Evolutionary conservation across 1,140 invertebrate genomes (phyloP), one percentile per base, ranked within the genome.

Genomic region (Leptopilina boulardi): DNA sequence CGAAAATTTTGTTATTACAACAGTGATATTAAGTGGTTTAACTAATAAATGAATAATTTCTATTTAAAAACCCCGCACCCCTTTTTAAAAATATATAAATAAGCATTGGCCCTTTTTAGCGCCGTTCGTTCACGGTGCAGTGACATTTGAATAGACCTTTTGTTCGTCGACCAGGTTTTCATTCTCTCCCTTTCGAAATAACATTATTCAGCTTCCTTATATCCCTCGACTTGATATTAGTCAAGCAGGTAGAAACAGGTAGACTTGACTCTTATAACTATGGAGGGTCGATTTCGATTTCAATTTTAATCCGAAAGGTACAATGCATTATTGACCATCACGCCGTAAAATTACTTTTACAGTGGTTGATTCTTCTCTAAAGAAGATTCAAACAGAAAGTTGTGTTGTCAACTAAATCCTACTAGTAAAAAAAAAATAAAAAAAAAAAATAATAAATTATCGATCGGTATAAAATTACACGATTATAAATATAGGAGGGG

Each of bases 111-210:
- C 47, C 47, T 47, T 51, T 51, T 51, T 81, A 84, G 80, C 81
- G 84, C 80, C 80, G 80, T 77, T 78, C 74, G 80, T 82, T 85
- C 80, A 85, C 83, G 83, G 80, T 80, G 71, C 80, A 80, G 83
- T 84, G 84, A 87, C 84, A 86, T 84, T 76, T 86, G 85, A 87
- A 87, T 87, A 85, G 81, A 77, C 82, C 85, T 83, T 87, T 87
- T 87, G 85, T 87, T 85, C 83, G 59, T 21, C n/a, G 71, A 23
- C 38, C 47, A 23, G 47, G 30, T 54, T 70, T n/a, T 42, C 59
- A 34, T 18, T 44, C 30, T 66, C 30, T 54, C 34, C 41, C 72
- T 71, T 73, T 19, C 23, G 34, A 21, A 47, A 42, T 13, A 71
- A 30, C 70, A 72, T 75, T 73, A 73, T 42, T 23, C 41, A 41